Evolutionary conservation across 2,113 vertebrate species (phyloP).

Genomic region (Corythornis vintsioides): DNA sequence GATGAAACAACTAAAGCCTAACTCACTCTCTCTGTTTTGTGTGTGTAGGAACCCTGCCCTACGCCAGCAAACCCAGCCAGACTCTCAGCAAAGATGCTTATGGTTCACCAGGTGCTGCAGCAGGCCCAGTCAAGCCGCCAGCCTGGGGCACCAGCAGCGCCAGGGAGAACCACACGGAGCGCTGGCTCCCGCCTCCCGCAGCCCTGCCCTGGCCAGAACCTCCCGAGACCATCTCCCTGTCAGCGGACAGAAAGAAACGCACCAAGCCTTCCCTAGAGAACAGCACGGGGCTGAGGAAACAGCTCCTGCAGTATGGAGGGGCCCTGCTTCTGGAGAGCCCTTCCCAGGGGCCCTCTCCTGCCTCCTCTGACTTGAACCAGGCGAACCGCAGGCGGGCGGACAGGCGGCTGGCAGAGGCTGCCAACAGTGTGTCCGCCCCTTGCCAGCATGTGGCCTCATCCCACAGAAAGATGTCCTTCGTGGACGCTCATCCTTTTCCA

Average conservation of each 20-base stretch:
- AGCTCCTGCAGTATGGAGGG: neutral
- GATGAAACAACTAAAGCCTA: neutral
- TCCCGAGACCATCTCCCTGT: neutral
- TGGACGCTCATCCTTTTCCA: neutral
- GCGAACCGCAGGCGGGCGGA: neutral
- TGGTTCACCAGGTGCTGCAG: rapidly evolving
- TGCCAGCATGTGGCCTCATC: rapidly evolving
- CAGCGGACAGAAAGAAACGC: neutral
- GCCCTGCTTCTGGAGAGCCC: neutral
- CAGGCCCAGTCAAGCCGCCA: neutral
- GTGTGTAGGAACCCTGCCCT: neutral
- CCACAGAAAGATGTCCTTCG: neutral
- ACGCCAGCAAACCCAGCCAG: neutral
- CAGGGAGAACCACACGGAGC: neutral
- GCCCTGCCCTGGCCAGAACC: neutral
- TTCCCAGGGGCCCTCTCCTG: rapidly evolving
- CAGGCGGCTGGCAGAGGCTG: neutral
- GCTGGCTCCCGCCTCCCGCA: neutral
- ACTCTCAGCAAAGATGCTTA: neutral
- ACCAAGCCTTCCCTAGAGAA: conserved; percentile 42
- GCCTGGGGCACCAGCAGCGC: neutral
- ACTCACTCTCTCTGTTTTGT: neutral
- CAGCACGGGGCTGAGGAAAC: conserved; percentile 57
- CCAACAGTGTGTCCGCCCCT: conserved; percentile 5
- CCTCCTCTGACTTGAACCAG: neutral